Evolutionary conservation across 1,140 invertebrate species (phyloP).

Genomic region (Drosophila hydei): DNA sequence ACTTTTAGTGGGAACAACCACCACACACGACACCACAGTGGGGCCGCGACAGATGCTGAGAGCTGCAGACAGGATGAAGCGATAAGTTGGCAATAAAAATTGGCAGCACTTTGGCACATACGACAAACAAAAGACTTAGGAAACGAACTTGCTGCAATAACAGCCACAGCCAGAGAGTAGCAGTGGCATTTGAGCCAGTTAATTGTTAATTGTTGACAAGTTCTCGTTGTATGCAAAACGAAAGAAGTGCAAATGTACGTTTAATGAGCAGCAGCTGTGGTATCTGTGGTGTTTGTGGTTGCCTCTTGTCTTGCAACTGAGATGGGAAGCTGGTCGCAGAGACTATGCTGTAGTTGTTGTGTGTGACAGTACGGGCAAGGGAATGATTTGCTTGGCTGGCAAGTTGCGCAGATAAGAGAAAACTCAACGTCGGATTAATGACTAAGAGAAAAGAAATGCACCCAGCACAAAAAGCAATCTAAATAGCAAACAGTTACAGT

Average conservation of each 20-base stretch:
- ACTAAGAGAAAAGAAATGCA: conserved; percentile 37
- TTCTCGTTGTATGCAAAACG: conserved; percentile 49
- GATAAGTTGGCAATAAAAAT: conserved; percentile 81
- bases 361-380: conserved; percentile 34
- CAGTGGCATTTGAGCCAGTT: conserved; percentile 66
- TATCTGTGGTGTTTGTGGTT: conserved; percentile 30
- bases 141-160: conserved; percentile 46
- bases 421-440: conserved; percentile 25
- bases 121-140: conserved; percentile 66
- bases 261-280: conserved; percentile 62
- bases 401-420: conserved; percentile 21
- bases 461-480: conserved; percentile 21
- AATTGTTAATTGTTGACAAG: conserved; percentile 79
- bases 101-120: conserved; percentile 77
- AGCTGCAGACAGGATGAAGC: conserved; percentile 52
- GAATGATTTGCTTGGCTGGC: conserved; percentile 28
- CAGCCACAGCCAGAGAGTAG: conserved; percentile 17
- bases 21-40: conserved; percentile 47
- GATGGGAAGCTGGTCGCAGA: conserved; percentile 28
- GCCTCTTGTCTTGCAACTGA: conserved; percentile 30
- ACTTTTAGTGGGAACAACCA: conserved; percentile 58
- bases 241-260: conserved; percentile 76
- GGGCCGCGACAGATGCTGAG: conserved; percentile 13
- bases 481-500: conserved; percentile 11
- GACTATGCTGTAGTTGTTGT: conserved; percentile 27